Base-by-base conservation (phyloP, 2,113 vertebrate genomes). In the Ochotona curzoniae region DNA sequence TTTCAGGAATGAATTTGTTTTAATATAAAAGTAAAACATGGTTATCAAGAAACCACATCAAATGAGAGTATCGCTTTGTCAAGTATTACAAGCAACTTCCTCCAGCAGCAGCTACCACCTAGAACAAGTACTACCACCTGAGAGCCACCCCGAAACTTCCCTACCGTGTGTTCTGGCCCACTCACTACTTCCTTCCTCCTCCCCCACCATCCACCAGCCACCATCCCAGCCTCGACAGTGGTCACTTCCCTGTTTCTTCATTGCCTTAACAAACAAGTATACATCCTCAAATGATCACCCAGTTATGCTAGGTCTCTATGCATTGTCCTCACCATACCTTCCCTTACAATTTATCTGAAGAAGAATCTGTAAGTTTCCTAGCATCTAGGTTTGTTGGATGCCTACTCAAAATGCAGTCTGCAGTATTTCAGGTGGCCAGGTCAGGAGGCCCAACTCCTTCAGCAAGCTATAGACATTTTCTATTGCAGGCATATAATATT, bases 381-480 rank as follows among this genome's bases (percentile, higher is more conserved):
- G 14, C 66, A 13, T 84, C 60, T 91, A 35, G 14, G n/a, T 91
- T 91, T 93, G 35, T 75, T 89, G 75, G 78, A 25, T 86, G 30
- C 13, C 18, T 89, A 93, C 25, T 66, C 44, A 89, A 66, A 88
- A 75, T 91, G 30, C 15, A 80, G 32, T 26, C 76, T 18, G 60
- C 9, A 11, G 20, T 47, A 11, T 75, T 83, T 57, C 49, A 86
- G 12, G 23, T 3, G 66, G 5, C 30, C 66, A 20, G 17, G 70
- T 80, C 60, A 76, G 66, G 54, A 51, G 18, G 21, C 38, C 66
- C 81, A 23, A 79, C 79, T 49, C 57, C 63, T 84, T 89, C 8
- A 5, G 28, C 84, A 84, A 32, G 80, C 61, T 60, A 10, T 8
- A 49, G 12, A 63, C 26, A 64, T 91, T 94, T 91, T 93, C 75